These are phyloP conservation scores for Genyomyrus donnyi DNA, from an alignment of 2,113 vertebrate genomes.

Conservation along the genomic window DNA sequence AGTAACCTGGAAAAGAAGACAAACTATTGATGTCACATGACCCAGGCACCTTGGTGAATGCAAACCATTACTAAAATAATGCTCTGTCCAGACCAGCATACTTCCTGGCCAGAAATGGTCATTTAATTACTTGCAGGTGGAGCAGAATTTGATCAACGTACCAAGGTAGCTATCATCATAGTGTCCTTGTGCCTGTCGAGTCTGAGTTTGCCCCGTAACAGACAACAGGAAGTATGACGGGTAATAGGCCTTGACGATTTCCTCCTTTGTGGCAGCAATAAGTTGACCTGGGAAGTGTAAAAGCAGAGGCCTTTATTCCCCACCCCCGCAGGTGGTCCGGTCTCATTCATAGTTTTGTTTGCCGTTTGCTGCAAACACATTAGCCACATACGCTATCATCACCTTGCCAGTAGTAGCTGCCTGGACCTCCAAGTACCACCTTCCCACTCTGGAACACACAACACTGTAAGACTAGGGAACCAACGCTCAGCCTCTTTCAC, in stretches of 20 bases:
- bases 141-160: constrained; percentile 33
- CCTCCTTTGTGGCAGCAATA: constrained; percentile 72
- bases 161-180: constrained; percentile 83
- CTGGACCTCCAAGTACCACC: constrained; percentile 79
- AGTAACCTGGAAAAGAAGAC: constrained; percentile 64
- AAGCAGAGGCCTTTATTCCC: not conserved
- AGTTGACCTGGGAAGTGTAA: constrained; percentile 66
- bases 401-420: constrained; percentile 90
- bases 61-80: not conserved
- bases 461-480: not conserved
- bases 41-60: not conserved
- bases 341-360: not conserved
- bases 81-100: not conserved
- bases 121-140: not conserved
- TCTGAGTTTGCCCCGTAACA: constrained; percentile 69
- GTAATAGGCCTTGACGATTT: constrained; percentile 69
- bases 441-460: constrained; percentile 67
- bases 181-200: constrained; percentile 56
- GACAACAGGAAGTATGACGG: constrained; percentile 73
- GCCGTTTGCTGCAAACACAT: not conserved
- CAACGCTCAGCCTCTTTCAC: not conserved
- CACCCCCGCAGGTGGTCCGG: not conserved
- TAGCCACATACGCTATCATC: constrained; percentile 9
- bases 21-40: not conserved
- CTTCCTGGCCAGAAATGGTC: too few species aligned